Percentiles rank a stretch among this genome's conserved stretches.
These are phyloP conservation scores for Columba livia DNA, from an alignment of 2,113 vertebrate species.

Conservation along the genomic window DNA sequence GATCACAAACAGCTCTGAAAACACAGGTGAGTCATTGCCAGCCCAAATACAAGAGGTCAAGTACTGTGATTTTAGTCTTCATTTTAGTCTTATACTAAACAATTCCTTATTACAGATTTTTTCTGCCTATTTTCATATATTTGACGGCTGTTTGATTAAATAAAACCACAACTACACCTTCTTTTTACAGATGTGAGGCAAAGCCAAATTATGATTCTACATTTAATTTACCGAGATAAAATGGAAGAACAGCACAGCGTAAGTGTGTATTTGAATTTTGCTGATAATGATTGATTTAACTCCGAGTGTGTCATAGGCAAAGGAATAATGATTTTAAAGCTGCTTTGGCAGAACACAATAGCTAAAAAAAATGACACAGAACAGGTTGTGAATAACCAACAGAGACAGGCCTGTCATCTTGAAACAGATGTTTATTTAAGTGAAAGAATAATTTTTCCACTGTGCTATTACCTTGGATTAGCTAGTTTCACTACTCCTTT, in stretches of 20 bases:
- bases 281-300: not conserved
- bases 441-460: not conserved
- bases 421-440: slow-evolving; percentile 8
- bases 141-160: not conserved
- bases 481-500: not conserved
- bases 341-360: slow-evolving; percentile 1
- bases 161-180: not conserved
- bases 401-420: not conserved
- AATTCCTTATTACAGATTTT: not conserved
- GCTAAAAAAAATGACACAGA: not conserved
- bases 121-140: not conserved
- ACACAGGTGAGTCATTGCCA: not conserved
- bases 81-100: not conserved
- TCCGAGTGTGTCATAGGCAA: not conserved
- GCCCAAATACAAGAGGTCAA: not conserved
- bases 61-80: not conserved
- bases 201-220: not conserved
- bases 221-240: not conserved
- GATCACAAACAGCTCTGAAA: not conserved
- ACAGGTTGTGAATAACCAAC: not conserved
- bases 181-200: not conserved
- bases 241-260: not conserved
- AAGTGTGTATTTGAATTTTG: not conserved
- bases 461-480: not conserved
- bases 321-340: not conserved